Base-by-base conservation (phyloP, 1,140 invertebrate genomes). In the Zaprionus camerounensis region DNA sequence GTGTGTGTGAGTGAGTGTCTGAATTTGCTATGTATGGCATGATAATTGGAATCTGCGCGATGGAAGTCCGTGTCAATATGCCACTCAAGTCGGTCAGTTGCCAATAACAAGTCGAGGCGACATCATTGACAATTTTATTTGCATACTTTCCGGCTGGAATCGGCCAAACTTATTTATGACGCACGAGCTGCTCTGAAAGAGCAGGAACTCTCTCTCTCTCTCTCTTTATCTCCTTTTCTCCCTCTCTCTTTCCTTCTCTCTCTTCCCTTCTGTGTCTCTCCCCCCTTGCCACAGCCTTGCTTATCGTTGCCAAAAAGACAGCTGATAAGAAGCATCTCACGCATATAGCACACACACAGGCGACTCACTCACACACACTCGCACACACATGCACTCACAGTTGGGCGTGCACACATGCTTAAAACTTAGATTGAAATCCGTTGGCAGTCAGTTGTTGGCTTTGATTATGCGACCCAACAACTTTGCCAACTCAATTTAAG, bases 391-490 rank as follows among this genome's bases (percentile, higher is more conserved):
- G 41, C 36, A 38, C 36, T 15, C 36, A 13, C 36, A 38, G 36
- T 38, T 38, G 41, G 41, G 5, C 41, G 41, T 20, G 41, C 41
- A 46, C 41, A 46, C 41, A 46, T 46, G 41, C 41, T 46, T 17
- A 46, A 46, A 46, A 46, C 41, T 46, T 46, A 46, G 41, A 46
- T 46, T 46, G 41, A 46, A 46, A 46, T 46, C 41, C 41, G n/a
- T 46, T 46, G 41, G 41, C 41, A 46, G 41, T 46, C 17, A 46
- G 41, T 46, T 46, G 41, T 46, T 46, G 41, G 41, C 41, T 46
- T 46, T 46, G 41, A 46, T 46, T 46, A 46, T 46, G 41, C 41
- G 41, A 46, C 41, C 41, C 41, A 46, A 46, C 41, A 46, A 46
- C 41, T 46, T 46, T 46, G 41, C 41, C 41, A 46, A 46, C 41